Percentiles rank a stretch among this genome's conserved stretches.
Evolutionary conservation across 2,113 vertebrate genomes (phyloP).

Genomic region (Cinclus cinclus): DNA sequence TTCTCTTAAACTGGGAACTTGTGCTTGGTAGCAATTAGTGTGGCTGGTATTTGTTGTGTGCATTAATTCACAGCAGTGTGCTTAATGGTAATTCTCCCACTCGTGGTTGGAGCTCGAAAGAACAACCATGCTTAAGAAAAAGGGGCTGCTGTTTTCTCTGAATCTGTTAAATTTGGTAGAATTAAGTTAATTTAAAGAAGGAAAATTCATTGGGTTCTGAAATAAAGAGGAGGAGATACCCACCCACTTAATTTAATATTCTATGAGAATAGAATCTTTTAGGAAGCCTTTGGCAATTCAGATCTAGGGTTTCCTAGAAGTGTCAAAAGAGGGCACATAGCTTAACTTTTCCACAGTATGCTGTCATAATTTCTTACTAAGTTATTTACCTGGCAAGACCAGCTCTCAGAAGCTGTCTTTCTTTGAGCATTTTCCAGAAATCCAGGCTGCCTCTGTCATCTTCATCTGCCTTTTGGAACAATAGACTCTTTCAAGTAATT

Average conservation of each 20-base stretch:
- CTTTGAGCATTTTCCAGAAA: not conserved
- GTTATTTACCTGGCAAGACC: not conserved
- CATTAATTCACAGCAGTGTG: not conserved
- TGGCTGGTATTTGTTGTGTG: not conserved
- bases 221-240: not conserved
- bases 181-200: not conserved
- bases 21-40: not conserved
- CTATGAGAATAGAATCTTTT: not conserved
- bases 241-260: not conserved
- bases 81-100: not conserved
- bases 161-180: not conserved
- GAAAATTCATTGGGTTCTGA: not conserved
- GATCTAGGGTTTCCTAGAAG: not conserved
- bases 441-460: not conserved
- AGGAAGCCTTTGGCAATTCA: not conserved
- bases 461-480: not conserved
- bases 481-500: not conserved
- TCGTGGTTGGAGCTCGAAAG: accelerated
- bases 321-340: not conserved
- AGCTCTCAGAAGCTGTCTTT: not conserved
- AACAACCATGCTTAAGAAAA: not conserved
- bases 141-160: not conserved
- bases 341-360: not conserved
- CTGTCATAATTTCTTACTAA: not conserved
- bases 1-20: not conserved